These are phyloP conservation scores for Noctua janthe DNA, from an alignment of 2,888 invertebrate species.

Conservation along the genomic window DNA sequence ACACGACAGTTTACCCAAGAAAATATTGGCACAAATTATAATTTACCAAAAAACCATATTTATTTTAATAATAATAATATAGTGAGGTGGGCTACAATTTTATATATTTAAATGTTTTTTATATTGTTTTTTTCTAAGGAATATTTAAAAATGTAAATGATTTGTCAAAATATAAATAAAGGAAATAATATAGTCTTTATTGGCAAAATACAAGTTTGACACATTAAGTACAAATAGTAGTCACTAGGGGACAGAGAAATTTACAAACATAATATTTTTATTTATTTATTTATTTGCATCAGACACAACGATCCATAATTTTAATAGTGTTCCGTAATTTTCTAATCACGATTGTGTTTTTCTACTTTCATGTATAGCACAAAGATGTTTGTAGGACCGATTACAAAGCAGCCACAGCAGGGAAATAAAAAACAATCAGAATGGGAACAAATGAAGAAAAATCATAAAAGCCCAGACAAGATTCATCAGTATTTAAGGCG, in stretches of 20 bases:
- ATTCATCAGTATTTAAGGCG: constrained; percentile 23
- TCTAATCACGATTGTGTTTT: background rate
- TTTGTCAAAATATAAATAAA: too few species aligned
- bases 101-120: too few species aligned
- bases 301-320: too few species aligned
- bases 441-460: background rate
- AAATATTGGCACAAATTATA: background rate
- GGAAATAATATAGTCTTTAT: too few species aligned
- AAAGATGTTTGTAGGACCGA: background rate
- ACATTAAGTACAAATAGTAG: too few species aligned
- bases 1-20: background rate
- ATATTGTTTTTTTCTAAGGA: too few species aligned
- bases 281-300: too few species aligned
- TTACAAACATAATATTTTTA: too few species aligned
- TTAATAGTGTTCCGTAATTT: background rate
- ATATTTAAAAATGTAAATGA: too few species aligned
- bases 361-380: background rate
- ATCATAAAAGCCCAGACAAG: constrained; percentile 8
- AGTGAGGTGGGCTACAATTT: too few species aligned
- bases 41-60: background rate
- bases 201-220: too few species aligned
- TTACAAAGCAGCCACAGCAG: background rate
- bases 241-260: too few species aligned
- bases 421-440: background rate
- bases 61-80: background rate